Conservation (phyloP, 2,113 vertebrate genomes). For the Mormoops blainvillei region DNA sequence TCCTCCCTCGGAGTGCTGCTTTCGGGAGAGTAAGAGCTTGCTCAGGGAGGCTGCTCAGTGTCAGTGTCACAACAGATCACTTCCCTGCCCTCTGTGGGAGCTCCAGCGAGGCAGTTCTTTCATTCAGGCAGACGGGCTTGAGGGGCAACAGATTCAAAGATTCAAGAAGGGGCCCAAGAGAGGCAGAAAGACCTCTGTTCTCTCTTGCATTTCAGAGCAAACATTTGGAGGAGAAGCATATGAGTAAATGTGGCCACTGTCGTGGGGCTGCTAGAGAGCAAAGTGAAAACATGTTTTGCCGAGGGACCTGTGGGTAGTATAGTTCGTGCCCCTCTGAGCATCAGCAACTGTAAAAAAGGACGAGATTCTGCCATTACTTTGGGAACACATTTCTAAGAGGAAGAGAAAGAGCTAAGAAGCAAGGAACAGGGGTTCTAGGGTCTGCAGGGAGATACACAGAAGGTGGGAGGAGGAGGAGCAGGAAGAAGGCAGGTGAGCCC, state of each 20-base stretch:
- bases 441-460: neutral
- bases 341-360: neutral
- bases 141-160: neutral
- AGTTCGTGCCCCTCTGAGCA: rapidly evolving
- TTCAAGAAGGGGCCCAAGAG: neutral
- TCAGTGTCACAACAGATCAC: neutral
- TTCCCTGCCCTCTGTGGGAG: rapidly evolving
- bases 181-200: neutral
- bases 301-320: neutral
- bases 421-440: neutral
- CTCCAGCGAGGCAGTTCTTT: neutral
- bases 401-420: neutral
- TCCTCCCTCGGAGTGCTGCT: rapidly evolving
- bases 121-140: neutral
- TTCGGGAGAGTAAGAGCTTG: rapidly evolving
- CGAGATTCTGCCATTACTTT: neutral
- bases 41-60: neutral
- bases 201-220: neutral
- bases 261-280: neutral
- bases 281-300: neutral
- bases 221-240: neutral
- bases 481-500: neutral
- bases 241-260: neutral
- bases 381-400: neutral
- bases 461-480: rapidly evolving